phyloP scores from a whole-genome alignment of 2,113 vertebrate genomes.

The Anthoscopus minutus region DNA sequence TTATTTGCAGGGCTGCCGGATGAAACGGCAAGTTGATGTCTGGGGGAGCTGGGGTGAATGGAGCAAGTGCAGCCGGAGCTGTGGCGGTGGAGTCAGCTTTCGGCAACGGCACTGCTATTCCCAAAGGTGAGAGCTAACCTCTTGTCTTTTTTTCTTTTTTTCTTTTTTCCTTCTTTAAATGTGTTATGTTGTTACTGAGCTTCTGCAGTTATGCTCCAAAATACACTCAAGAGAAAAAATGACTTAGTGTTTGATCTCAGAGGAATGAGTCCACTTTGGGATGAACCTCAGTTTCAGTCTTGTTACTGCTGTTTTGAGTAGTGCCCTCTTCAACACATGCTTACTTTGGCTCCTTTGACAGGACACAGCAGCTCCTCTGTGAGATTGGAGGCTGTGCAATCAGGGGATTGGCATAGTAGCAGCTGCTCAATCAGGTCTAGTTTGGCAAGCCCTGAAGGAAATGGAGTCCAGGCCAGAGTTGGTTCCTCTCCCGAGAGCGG shows the following conservation, averaged over 20 bases:
- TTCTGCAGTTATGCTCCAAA: neutral
- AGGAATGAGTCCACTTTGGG: neutral
- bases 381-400: neutral
- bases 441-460: neutral
- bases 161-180: neutral
- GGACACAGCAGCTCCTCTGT: neutral
- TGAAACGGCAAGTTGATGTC: slow-evolving; percentile 67
- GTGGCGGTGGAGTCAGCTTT: slow-evolving; percentile 83
- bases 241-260: neutral
- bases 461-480: neutral
- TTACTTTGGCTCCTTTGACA: neutral
- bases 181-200: neutral
- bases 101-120: slow-evolving; percentile 81
- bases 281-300: neutral
- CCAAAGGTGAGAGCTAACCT: slow-evolving; percentile 72
- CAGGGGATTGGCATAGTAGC: neutral
- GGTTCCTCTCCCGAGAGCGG: rapidly evolving
- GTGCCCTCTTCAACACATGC: neutral
- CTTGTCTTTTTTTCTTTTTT: neutral
- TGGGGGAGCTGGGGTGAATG: slow-evolving; percentile 89
- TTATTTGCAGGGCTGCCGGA: slow-evolving; percentile 21
- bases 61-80: slow-evolving; percentile 87
- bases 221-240: neutral
- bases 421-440: neutral
- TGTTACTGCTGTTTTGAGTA: neutral